Base-by-base conservation (phyloP, 1,140 invertebrate genomes). In the Chelonus insularis region DNA sequence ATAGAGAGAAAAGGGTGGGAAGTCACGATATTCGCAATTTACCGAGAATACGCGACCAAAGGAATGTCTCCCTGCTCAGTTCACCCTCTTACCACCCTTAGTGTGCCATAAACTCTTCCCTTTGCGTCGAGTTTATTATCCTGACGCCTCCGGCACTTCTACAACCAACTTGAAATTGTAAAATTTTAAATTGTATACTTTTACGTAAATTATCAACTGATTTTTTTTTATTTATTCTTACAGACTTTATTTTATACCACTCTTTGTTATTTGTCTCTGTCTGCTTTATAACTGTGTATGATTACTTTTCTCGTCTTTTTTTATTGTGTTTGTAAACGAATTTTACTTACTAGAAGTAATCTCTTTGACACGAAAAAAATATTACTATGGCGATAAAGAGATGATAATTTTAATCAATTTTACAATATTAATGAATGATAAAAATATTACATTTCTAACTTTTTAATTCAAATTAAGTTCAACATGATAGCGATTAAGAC, bases 21-120 rank as follows among this genome's bases (percentile, higher is more conserved):
- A 52, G 32, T 48, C 45, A 36, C 55, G 60, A 62, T 62, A 62
- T 62, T 57, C 55, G 54, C 45, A 57, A 62, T 62, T 62, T 52
- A 50, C 32, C 16, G 60, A 47, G 60, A 61, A 61, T 61, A 48
- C 43, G 51, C 39, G 52, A 25, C 60, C 60, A 61, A 60, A 60
- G 50, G 59, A 60, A 61, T 54, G 43, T 56, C 55, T 43, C 32
- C 18, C 20, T 50, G 20, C 32, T 36, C 36, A 16, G 14, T 16
- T 57, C 43, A 32, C 43, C 12, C 45, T 56, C 11, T 8, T 29
- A 18, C 20, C 23, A 23, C 20, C 54, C 18, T 41, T 12, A 29
- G 16, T 11, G 12, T 39, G 20, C 34, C 54, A 56, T 41, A 21
- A 56, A 20, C 54, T 41, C 36, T 11, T 43, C 29, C 55, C 45